A percentile compares a stretch with the other conserved stretches of the same genome.
phyloP scores from a whole-genome alignment of 2,888 invertebrate genomes.

The Andrena haemorrhoa region DNA sequence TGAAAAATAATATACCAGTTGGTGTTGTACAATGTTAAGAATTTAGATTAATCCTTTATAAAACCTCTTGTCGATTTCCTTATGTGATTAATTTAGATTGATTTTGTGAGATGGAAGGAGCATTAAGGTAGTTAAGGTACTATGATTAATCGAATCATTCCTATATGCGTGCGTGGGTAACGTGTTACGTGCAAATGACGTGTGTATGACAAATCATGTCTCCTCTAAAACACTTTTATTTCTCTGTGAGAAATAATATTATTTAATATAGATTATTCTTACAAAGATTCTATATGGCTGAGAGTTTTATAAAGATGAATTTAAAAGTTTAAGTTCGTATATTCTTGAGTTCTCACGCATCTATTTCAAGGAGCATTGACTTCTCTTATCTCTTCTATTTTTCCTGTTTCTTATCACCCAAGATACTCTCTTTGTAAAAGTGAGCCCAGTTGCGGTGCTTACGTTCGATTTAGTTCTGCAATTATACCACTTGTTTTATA shows the following conservation, averaged over 20 bases:
- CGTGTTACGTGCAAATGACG: constrained; percentile 42
- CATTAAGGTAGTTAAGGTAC: constrained; percentile 41
- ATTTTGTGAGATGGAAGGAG: constrained; percentile 26
- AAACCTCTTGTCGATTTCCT: constrained; percentile 35
- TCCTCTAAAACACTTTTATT: constrained; percentile 51
- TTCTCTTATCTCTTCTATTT: constrained; percentile 29
- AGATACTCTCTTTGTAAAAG: constrained; percentile 5
- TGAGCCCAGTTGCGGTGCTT: constrained; percentile 13
- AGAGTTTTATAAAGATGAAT: constrained; percentile 1
- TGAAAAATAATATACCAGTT: constrained; percentile 55
- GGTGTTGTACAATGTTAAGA: constrained; percentile 51
- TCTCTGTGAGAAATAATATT: constrained; percentile 58
- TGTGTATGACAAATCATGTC: constrained; percentile 46
- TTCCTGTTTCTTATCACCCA: constrained; percentile 9
- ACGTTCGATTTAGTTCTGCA: constrained; percentile 38
- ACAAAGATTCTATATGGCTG: constrained; percentile 25
- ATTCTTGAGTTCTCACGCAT: constrained; percentile 7
- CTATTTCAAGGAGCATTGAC: constrained; percentile 20
- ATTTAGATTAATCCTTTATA: constrained; percentile 53
- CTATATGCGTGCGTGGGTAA: constrained; percentile 55
- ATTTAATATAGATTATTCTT: constrained; percentile 47
- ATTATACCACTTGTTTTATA: constrained; percentile 56
- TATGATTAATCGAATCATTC: constrained; percentile 61
- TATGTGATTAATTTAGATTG: constrained; percentile 45
- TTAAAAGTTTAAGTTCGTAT: constrained; percentile 5